Evolutionary conservation across 2,888 invertebrate species (phyloP).

Genomic region (Strigamia maritima): DNA sequence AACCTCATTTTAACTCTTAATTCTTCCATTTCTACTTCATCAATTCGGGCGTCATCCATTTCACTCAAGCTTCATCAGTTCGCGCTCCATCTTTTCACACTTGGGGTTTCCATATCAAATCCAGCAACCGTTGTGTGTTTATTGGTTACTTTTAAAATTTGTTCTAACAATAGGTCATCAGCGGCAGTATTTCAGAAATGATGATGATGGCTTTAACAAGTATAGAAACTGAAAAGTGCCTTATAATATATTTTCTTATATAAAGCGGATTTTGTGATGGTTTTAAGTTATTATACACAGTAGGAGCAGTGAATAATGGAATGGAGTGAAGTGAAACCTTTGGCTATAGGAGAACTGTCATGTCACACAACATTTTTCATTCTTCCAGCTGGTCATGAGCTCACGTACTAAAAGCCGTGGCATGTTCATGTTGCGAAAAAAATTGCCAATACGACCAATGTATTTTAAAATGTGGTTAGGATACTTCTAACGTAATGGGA

Average conservation of each 20-base stretch:
- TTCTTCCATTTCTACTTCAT: too few relatives aligned
- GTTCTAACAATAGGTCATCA: too few relatives aligned
- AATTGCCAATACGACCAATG: background rate
- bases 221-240: background rate
- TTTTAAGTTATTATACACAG: background rate
- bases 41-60: too few relatives aligned
- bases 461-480: background rate
- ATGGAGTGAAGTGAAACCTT: background rate
- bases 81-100: too few relatives aligned
- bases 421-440: background rate
- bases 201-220: too few relatives aligned
- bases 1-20: too few relatives aligned
- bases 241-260: background rate
- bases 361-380: background rate
- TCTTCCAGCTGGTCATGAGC: background rate
- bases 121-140: too few relatives aligned
- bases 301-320: background rate
- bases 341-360: background rate
- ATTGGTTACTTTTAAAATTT: too few relatives aligned
- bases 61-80: too few relatives aligned
- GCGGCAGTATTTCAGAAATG: too few relatives aligned
- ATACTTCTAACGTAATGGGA: too few relatives aligned
- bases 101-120: too few relatives aligned
- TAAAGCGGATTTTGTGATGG: background rate
- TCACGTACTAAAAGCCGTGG: background rate